phyloP scores from a whole-genome alignment of 2,888 invertebrate species.

The Cheilosia vernalis region DNA sequence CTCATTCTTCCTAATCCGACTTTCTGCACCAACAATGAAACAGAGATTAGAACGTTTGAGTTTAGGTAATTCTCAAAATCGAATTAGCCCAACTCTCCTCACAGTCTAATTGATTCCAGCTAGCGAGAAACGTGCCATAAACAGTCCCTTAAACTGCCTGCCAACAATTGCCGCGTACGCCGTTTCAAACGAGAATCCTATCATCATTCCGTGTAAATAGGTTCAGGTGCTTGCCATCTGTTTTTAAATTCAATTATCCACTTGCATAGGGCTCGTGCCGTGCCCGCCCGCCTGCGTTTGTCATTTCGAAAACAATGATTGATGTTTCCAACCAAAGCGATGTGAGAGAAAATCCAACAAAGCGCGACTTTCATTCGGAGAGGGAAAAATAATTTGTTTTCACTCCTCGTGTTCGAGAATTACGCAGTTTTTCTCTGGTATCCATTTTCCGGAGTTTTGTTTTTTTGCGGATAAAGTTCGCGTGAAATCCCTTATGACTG shows the following conservation, averaged over 20 bases:
- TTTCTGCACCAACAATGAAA: too few species aligned
- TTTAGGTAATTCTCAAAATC: too few species aligned
- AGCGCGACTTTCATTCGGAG: conserved; percentile 39
- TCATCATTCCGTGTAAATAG: conserved; percentile 35
- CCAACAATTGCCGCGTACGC: neutral
- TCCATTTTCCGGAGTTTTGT: neutral
- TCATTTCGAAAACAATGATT: conserved; percentile 53
- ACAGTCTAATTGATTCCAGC: too few species aligned
- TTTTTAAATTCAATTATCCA: conserved; percentile 60
- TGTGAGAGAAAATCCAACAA: conserved; percentile 36
- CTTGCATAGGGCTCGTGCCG: conserved; percentile 35
- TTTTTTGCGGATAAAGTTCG: conserved; percentile 35
- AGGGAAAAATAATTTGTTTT: conserved; percentile 66
- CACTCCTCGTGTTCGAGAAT: conserved; percentile 50
- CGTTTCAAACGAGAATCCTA: neutral
- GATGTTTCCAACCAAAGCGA: conserved; percentile 55
- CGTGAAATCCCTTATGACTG: conserved; percentile 36
- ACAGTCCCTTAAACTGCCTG: neutral
- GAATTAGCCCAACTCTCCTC: too few species aligned
- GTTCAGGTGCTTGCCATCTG: conserved; percentile 59
- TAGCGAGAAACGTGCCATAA: neutral
- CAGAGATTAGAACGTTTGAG: too few species aligned
- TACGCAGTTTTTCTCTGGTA: conserved; percentile 8
- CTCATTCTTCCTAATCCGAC: too few species aligned
- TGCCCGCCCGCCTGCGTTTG: conserved; percentile 14